phyloP scores from a whole-genome alignment of 2,113 vertebrate species.

The Penelope pileata region DNA sequence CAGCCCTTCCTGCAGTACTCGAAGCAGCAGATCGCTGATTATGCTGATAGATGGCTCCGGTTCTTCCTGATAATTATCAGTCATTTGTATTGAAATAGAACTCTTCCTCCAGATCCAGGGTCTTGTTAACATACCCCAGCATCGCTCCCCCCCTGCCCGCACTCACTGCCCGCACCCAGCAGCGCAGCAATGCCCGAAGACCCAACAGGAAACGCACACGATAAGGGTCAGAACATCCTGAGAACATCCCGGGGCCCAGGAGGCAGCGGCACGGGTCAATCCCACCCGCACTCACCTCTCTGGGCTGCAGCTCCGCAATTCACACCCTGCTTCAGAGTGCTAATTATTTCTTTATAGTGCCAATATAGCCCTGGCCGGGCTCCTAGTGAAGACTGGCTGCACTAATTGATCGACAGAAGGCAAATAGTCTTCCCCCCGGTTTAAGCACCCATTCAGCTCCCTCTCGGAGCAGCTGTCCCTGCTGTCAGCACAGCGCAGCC shows the following conservation, averaged over 20 bases:
- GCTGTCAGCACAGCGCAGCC: neutral
- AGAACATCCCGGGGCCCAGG: too few species aligned
- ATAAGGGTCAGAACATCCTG: too few species aligned
- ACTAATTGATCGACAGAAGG: conserved; percentile 30
- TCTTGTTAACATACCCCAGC: neutral
- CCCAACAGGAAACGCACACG: too few species aligned
- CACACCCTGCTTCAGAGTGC: neutral
- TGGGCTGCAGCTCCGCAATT: neutral
- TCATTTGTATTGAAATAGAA: neutral
- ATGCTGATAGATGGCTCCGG: conserved; percentile 6
- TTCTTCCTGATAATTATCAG: conserved; percentile 39
- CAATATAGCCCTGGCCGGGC: neutral
- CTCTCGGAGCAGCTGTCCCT: neutral
- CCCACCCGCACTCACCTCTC: neutral
- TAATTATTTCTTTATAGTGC: neutral
- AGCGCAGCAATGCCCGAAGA: too few species aligned
- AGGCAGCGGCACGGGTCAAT: neutral
- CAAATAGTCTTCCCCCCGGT: neutral
- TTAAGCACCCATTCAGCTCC: neutral
- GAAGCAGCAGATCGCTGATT: neutral
- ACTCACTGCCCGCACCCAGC: accelerated
- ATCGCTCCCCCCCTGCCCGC: accelerated
- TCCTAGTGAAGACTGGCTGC: neutral
- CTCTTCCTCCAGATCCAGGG: neutral
- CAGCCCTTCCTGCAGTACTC: neutral